Evolutionary conservation across 92 coral and sea anemone species (phyloP), one percentile per base, ranked within the genome.

Genomic region (Epizoanthus illoricatus): DNA sequence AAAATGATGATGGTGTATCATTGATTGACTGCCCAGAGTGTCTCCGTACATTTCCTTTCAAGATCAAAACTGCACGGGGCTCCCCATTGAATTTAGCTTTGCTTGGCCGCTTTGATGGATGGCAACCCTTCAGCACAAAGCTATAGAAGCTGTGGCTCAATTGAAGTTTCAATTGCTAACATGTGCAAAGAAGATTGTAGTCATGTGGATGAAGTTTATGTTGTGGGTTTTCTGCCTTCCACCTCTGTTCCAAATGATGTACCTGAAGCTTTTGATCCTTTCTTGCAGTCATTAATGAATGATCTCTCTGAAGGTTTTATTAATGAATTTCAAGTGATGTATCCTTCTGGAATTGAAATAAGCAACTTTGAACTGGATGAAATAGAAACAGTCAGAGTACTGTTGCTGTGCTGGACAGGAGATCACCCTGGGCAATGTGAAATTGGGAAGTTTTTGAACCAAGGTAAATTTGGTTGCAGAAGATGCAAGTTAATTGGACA

Each of bases 351-450:
- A 17, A 18, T 76, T 81, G 56, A 33, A 87, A 62, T 24, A 19
- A 40, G 42, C 33, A 60, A 23, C 18, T 74, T 6, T 68, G 60
- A 83, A 39, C 5, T 72, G 21, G 65, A 68, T 8, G 81, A 79
- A 85, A 58, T 52, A 16, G 89, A 87, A 81, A 88, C 64, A 68
- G 89, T 85, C 23, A 42, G 90, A 71, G 59, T 81, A 42, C 72
- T 89, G 63, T 33, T 87, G 70, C 52, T 86, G 67, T 88, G 94
- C 47, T 91, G 88, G 88, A 67, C 94, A 66, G 94, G 78, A 21
- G 94, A 91, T 72, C 90, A 88, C 80, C 94, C 94, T 60, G 92
- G 89, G 18, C 90, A 83, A 58, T 91, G 94, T 86, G 92, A 88
- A 49, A 66, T 86, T 33, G 92, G 95, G 15, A 89, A 91, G 79